Evolutionary conservation across 2,113 vertebrate genomes (phyloP), one percentile per base, ranked within the genome.

Genomic region (Oxyura jamaicensis): DNA sequence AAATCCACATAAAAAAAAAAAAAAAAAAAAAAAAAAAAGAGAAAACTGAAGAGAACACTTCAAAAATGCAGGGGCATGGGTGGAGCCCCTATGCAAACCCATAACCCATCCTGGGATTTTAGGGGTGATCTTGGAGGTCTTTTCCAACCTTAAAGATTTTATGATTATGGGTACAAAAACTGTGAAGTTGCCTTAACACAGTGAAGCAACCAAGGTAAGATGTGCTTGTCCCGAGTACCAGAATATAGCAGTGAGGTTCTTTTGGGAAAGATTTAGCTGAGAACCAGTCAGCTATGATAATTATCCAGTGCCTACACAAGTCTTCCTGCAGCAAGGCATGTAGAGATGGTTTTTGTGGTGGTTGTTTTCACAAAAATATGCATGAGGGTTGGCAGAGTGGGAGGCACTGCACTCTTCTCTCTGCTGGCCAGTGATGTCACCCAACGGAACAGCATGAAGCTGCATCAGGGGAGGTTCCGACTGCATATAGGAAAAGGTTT

Each of bases 11-110:
- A 19, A 11, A 46, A 20, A 46, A 46, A 8, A 46, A n/a, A n/a
- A n/a, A n/a, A n/a, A n/a, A n/a, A n/a, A n/a, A 19, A 46, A 44
- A 44, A 46, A 19, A 92, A 88, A 83, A 78, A 92, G 59, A n/a
- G n/a, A n/a, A n/a, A n/a, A n/a, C 23, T 69, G 74, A 91, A 82
- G 58, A 91, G n/a, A 86, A 5, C 23, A 18, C 39, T 93, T 88
- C 44, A n/a, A n/a, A 58, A 78, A 65, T 20, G 28, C 68, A 3
- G 26, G 46, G 13, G 5, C 28, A 50, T 56, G 11, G 33, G 19
- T 23, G 68, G 18, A 88, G 7, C 2, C 4, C 11, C 21, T 63
- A 0, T 28, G 41, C 0, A 0, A 86, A 78, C 53, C 46, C 46
- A 48, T 48, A 86, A 78, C 53, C 46, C 46, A 48, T 48, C 20